A percentile compares a stretch with the other conserved stretches of the same genome.
These are phyloP conservation scores for Neodiprion pinetum DNA, from an alignment of 1,140 invertebrate species.

Conservation along the genomic window DNA sequence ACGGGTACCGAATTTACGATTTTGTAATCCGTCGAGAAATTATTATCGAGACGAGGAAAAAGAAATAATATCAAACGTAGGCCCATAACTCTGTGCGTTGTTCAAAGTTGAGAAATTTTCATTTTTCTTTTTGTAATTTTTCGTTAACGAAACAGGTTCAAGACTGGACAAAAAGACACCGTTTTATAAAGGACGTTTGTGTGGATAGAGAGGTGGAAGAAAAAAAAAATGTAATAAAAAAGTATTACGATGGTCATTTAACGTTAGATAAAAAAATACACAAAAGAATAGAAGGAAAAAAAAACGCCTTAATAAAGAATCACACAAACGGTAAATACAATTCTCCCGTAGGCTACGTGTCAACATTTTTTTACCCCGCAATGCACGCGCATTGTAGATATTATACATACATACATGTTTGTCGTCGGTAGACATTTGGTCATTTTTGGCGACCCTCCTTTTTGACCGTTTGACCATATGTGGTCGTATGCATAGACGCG, in stretches of 20 bases:
- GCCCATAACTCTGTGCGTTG: no score
- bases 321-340: background rate
- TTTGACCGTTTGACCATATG: constrained; percentile 61
- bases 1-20: background rate
- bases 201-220: no score
- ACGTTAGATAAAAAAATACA: background rate
- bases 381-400: constrained; percentile 31
- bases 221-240: no score
- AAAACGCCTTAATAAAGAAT: background rate
- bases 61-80: background rate
- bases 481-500: constrained; percentile 24
- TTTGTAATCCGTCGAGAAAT: background rate
- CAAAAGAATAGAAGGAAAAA: background rate
- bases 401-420: constrained; percentile 41
- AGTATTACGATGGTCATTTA: background rate
- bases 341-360: constrained; percentile 13
- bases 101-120: no score
- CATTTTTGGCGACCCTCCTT: constrained; percentile 55
- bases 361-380: constrained; percentile 20
- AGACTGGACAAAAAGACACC: no score
- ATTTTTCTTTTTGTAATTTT: no score
- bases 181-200: no score
- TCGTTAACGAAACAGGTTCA: no score
- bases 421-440: constrained; percentile 41
- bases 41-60: background rate